phyloP scores from a whole-genome alignment of 1,140 invertebrate genomes.

The Apis dorsata region DNA sequence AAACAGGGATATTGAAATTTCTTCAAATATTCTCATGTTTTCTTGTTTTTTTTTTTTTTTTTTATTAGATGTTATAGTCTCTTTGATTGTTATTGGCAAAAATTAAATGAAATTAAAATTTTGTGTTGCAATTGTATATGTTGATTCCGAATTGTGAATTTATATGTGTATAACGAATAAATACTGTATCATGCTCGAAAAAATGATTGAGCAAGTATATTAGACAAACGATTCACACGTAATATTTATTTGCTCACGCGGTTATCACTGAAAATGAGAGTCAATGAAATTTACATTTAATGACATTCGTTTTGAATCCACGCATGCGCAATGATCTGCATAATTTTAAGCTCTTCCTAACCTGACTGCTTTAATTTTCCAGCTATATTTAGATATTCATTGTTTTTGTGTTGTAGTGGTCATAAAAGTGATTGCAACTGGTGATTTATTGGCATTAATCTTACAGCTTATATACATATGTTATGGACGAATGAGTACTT shows the following conservation, averaged over 20 bases:
- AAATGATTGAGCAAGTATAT: neutral
- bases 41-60: too few species aligned
- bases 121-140: too few species aligned
- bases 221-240: neutral
- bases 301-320: slow-evolving; percentile 53
- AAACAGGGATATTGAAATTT: too few species aligned
- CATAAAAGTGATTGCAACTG: neutral
- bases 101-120: too few species aligned
- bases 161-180: too few species aligned
- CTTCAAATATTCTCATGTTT: too few species aligned
- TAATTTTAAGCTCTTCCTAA: neutral
- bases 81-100: too few species aligned
- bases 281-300: slow-evolving; percentile 12
- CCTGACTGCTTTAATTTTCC: slow-evolving; percentile 11
- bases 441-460: neutral
- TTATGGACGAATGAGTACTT: neutral
- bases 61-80: too few species aligned
- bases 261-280: neutral
- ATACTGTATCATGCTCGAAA: too few species aligned
- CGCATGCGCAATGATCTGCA: neutral
- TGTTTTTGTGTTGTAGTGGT: too few species aligned
- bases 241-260: slow-evolving; percentile 14
- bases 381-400: slow-evolving; percentile 14
- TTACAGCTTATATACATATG: neutral
- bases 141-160: too few species aligned